Evolutionary conservation across 2,113 vertebrate species (phyloP).

Genomic region (Ciconia stormi): DNA sequence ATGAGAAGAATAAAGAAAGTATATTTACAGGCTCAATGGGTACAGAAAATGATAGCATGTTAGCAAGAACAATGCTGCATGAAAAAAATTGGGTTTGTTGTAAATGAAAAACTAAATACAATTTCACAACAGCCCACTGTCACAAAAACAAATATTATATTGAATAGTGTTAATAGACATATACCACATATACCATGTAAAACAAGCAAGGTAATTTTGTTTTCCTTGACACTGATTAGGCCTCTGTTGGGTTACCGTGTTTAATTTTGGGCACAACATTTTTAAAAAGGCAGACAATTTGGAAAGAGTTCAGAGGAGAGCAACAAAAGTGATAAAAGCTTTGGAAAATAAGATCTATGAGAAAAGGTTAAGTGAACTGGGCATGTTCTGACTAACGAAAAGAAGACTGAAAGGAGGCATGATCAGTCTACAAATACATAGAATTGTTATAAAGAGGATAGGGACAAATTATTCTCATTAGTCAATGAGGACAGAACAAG

Average conservation of each 20-base stretch:
- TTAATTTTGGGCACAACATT: background rate
- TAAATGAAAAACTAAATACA: conserved; percentile 54
- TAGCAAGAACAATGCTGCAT: background rate
- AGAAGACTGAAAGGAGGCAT: conserved; percentile 17
- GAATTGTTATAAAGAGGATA: background rate
- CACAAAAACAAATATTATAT: conserved; percentile 45
- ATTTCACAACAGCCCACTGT: conserved; percentile 22
- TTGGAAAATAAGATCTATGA: conserved; percentile 37
- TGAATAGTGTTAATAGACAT: conserved; percentile 38
- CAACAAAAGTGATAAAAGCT: conserved; percentile 4
- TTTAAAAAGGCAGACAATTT: conserved; percentile 35
- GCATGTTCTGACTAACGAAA: conserved; percentile 37
- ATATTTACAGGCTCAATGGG: background rate
- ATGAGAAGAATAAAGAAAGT: background rate
- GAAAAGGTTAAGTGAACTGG: conserved; percentile 43
- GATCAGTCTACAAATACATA: conserved; percentile 12
- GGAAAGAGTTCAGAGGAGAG: background rate
- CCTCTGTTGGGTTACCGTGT: background rate
- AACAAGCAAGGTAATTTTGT: conserved; percentile 50
- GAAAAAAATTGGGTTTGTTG: background rate
- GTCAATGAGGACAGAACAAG: conserved; percentile 18
- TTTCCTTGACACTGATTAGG: conserved; percentile 20
- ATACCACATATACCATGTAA: conserved; percentile 14
- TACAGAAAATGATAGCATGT: background rate
- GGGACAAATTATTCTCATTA: conserved; percentile 41